phyloP scores from a whole-genome alignment of 30 jellyfish, hydroid and myxozoan genomes.

The Phacellophora camtschatica region DNA sequence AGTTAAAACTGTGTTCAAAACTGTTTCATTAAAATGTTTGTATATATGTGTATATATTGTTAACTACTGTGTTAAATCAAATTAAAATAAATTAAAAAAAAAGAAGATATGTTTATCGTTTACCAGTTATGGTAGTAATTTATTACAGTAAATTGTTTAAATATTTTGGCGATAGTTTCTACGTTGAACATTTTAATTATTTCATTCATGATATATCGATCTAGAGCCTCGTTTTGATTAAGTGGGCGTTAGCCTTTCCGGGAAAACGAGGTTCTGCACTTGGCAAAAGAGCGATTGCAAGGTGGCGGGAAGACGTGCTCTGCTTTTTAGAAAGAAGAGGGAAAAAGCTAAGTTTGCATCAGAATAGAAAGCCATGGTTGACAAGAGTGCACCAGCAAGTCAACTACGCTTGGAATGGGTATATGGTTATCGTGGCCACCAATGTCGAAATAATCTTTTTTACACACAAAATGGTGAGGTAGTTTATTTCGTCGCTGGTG shows the following conservation, averaged over 20 bases:
- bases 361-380: conserved; percentile 64
- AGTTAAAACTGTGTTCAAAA: no score
- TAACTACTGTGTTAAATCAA: no score
- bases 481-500: conserved; percentile 96
- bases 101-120: no score
- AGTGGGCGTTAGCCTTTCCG: neutral
- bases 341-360: neutral
- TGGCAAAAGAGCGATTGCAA: neutral
- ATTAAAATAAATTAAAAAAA: no score
- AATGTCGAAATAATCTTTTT: conserved; percentile 90
- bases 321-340: no score
- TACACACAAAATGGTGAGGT: conserved; percentile 76
- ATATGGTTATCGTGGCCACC: conserved; percentile 99
- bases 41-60: no score
- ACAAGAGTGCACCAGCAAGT: conserved; percentile 86
- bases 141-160: no score
- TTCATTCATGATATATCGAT: no score
- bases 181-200: no score
- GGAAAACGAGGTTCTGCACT: neutral
- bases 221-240: neutral
- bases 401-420: conserved; percentile 94
- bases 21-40: no score
- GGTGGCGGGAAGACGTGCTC: neutral
- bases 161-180: no score
- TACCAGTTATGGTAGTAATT: no score